Conservation (phyloP, 2,797 vertebrate species). For the Naso thynnoides region DNA sequence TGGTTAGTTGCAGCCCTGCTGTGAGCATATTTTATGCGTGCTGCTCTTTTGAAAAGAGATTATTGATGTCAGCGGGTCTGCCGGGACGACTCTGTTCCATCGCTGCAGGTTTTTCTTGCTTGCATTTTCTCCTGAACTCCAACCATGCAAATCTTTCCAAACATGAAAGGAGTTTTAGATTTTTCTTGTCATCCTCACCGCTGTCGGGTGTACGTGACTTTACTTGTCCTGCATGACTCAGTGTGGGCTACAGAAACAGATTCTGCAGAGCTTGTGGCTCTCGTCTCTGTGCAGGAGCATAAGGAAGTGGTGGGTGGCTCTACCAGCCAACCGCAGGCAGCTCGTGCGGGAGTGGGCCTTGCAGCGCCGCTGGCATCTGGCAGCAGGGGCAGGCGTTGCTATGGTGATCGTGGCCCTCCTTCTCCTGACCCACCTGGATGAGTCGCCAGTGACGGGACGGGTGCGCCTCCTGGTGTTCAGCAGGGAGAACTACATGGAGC, state of each 20-base stretch:
- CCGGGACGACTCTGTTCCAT: conserved; percentile 5
- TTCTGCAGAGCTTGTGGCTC: neutral
- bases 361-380: conserved; percentile 89
- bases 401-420: conserved; percentile 85
- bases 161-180: neutral
- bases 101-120: neutral
- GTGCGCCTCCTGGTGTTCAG: conserved; percentile 90
- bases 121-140: neutral
- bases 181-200: neutral
- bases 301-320: conserved; percentile 93
- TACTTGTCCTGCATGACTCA: neutral
- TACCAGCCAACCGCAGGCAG: conserved; percentile 89
- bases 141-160: neutral
- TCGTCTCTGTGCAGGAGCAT: conserved; percentile 86
- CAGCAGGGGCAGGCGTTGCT: conserved; percentile 77
- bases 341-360: conserved; percentile 86
- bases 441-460: conserved; percentile 92
- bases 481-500: conserved; percentile 89
- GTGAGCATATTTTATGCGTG: conserved; percentile 22
- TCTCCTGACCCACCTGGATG: conserved; percentile 92
- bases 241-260: conserved; percentile 7
- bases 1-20: too few relatives aligned
- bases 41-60: neutral
- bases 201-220: neutral
- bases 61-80: conserved; percentile 8